A percentile compares a stretch with the other conserved stretches of the same genome.
phyloP scores from a whole-genome alignment of 2,888 invertebrate species.

The Panopea generosa region DNA sequence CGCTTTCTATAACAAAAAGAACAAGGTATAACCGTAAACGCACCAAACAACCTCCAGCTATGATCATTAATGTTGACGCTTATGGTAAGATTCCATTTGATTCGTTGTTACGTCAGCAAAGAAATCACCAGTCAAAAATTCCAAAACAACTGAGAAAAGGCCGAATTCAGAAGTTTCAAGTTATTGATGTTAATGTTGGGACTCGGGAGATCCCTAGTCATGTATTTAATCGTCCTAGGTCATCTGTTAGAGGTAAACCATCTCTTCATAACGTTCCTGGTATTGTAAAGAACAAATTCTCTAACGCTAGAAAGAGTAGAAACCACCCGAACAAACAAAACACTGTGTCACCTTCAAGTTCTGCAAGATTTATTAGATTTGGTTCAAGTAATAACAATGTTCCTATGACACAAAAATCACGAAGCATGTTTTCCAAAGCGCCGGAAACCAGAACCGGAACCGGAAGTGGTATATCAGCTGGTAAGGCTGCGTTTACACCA shows the following conservation, averaged over 20 bases:
- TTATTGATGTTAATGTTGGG: no score
- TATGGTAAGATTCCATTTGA: conserved; percentile 26
- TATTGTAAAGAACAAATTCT: not conserved
- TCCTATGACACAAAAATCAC: no score
- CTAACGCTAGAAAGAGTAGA: no score
- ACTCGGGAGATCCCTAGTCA: not conserved
- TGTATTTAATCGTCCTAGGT: not conserved
- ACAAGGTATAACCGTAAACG: not conserved
- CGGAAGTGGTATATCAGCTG: not conserved
- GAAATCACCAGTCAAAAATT: conserved; percentile 24
- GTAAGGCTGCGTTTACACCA: not conserved
- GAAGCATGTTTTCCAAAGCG: not conserved
- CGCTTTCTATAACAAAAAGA: not conserved
- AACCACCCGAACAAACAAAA: no score
- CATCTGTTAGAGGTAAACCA: not conserved
- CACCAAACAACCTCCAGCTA: not conserved
- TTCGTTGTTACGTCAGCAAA: conserved; percentile 33
- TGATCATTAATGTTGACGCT: not conserved
- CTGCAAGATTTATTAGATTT: no score
- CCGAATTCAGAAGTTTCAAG: no score
- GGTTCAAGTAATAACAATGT: not conserved
- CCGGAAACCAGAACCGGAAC: not conserved
- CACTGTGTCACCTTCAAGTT: not conserved
- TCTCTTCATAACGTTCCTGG: conserved; percentile 3
- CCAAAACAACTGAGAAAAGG: conserved; percentile 9